Conservation (phyloP, 1,140 invertebrate species). For the Apis dorsata region DNA sequence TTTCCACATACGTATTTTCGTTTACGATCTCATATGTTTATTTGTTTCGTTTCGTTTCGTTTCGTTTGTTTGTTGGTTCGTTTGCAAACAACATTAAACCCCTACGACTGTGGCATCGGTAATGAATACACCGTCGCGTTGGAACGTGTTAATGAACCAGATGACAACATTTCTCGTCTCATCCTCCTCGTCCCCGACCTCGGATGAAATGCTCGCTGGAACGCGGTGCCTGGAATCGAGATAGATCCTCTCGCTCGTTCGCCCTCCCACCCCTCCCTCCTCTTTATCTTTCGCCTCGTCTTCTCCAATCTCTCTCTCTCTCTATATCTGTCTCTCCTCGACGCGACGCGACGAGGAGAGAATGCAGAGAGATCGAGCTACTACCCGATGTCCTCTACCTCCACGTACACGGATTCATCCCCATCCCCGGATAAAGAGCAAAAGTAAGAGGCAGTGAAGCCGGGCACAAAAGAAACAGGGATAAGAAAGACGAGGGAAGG, state of each 20-base stretch:
- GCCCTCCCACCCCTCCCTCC: background rate
- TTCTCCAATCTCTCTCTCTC: background rate
- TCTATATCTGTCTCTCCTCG: background rate
- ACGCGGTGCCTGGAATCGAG: conserved; percentile 9
- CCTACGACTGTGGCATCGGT: background rate
- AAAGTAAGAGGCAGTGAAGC: background rate
- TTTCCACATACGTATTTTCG: too few relatives aligned
- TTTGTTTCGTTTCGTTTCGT: background rate
- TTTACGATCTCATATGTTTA: too few relatives aligned
- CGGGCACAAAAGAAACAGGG: background rate
- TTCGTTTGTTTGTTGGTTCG: background rate
- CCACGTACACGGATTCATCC: too few relatives aligned
- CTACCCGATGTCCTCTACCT: background rate
- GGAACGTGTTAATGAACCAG: conserved; percentile 32
- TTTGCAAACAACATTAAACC: background rate
- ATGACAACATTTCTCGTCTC: conserved; percentile 36
- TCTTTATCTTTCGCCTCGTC: background rate
- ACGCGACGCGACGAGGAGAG: background rate
- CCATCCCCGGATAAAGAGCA: conserved; percentile 4
- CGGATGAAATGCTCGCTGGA: conserved; percentile 19
- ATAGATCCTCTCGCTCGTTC: background rate
- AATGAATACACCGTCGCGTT: background rate
- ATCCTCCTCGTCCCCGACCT: background rate
- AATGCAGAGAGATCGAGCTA: background rate
- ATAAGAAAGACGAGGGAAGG: background rate